Conservation (phyloP, 2,113 vertebrate species). For the Cyphomyrus discorhynchus region DNA sequence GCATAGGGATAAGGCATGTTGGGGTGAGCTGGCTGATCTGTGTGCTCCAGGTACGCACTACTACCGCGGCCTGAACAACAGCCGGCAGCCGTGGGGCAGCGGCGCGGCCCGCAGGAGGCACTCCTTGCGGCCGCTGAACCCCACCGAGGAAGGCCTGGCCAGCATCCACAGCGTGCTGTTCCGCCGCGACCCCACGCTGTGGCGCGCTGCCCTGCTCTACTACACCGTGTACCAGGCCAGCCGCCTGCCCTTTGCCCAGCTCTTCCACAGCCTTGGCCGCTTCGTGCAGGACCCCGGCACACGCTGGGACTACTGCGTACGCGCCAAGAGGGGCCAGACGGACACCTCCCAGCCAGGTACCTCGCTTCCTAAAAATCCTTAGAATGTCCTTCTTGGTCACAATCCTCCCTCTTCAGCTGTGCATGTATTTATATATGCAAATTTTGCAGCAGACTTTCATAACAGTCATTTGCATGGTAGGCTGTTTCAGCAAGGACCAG, state of each 20-base stretch:
- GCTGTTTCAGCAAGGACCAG: constrained; percentile 94
- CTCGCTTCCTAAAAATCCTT: background rate
- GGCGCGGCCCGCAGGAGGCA: constrained; percentile 64
- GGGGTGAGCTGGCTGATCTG: background rate
- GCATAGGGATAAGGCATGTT: background rate
- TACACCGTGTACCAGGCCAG: constrained; percentile 85
- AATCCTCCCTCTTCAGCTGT: background rate
- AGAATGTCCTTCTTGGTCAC: background rate
- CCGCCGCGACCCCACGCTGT: constrained; percentile 83
- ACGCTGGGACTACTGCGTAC: constrained; percentile 89
- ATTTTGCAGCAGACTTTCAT: background rate
- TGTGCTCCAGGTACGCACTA: constrained; percentile 78
- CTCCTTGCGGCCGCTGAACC: constrained; percentile 78
- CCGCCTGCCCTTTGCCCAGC: constrained; percentile 77
- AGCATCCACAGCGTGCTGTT: constrained; percentile 90
- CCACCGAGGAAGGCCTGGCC: constrained; percentile 88
- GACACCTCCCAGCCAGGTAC: constrained; percentile 80
- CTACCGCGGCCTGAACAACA: constrained; percentile 84
- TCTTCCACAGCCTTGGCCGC: constrained; percentile 72
- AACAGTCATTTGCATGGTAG: constrained; percentile 47
- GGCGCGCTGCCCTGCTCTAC: constrained; percentile 89
- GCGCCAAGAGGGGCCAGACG: constrained; percentile 87
- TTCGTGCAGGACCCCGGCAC: constrained; percentile 84
- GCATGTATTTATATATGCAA: background rate
- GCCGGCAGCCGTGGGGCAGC: constrained; percentile 81